phyloP scores from a whole-genome alignment of 1,140 invertebrate genomes.

The Ostrea edulis region DNA sequence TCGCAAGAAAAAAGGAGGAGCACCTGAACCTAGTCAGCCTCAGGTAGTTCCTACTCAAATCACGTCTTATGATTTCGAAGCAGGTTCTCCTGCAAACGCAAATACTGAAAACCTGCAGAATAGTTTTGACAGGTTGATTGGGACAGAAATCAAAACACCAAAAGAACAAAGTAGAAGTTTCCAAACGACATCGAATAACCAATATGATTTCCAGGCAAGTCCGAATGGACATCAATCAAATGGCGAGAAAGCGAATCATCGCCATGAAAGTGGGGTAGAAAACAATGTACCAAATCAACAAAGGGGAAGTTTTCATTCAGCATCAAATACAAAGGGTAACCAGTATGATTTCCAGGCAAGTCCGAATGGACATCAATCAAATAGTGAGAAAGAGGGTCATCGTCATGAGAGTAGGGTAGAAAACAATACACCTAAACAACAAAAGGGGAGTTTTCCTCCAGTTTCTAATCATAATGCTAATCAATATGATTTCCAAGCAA shows the following conservation, averaged over 20 bases:
- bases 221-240: not conserved
- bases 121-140: not conserved
- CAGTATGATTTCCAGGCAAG: constrained; percentile 1
- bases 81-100: not conserved
- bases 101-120: not conserved
- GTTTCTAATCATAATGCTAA: not conserved
- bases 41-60: not conserved
- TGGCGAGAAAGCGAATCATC: not conserved
- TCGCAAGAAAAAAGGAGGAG: not conserved
- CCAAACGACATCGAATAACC: no score
- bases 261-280: not conserved
- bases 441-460: constrained; percentile 7
- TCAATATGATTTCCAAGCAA: constrained; percentile 11
- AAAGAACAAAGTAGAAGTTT: no score
- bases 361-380: not conserved
- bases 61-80: constrained; percentile 12
- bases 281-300: not conserved
- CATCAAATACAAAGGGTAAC: not conserved
- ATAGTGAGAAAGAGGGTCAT: not conserved
- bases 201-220: no score
- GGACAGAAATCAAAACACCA: not conserved
- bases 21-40: not conserved
- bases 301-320: not conserved
- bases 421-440: no score
- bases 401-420: not conserved